These are phyloP conservation scores for Copsychus sechellarum DNA, from an alignment of 2,113 vertebrate species.

Conservation along the genomic window DNA sequence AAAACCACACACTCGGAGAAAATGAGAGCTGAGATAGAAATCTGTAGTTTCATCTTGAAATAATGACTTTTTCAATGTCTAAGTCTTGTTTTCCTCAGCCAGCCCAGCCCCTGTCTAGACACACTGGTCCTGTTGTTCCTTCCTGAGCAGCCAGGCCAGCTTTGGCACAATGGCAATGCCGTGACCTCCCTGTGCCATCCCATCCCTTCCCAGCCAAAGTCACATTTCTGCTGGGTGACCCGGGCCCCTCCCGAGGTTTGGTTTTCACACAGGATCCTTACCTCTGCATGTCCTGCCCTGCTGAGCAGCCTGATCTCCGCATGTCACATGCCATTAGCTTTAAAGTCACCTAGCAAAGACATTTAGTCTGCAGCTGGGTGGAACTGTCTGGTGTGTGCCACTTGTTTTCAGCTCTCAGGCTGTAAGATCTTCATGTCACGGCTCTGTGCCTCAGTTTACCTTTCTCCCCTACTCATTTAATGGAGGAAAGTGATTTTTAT, in stretches of 20 bases:
- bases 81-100: not conserved
- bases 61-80: not conserved
- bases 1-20: accelerated
- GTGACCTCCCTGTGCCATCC: not conserved
- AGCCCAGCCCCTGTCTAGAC: not conserved
- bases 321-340: not conserved
- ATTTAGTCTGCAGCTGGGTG: not conserved
- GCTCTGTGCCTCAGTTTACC: not conserved
- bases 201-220: not conserved
- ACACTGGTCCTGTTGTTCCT: not conserved
- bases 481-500: not conserved
- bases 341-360: not conserved
- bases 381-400: not conserved
- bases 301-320: not conserved
- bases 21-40: not conserved
- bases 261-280: not conserved
- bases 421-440: not conserved
- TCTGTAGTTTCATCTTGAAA: not conserved
- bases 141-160: not conserved
- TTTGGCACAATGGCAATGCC: not conserved
- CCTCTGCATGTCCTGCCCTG: not conserved
- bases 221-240: not conserved
- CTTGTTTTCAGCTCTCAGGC: not conserved
- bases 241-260: not conserved
- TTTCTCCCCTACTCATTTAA: not conserved